A percentile compares a stretch with the other conserved stretches of the same genome.
Conservation (phyloP, 2,888 invertebrate genomes). For the Charanyca ferruginea region DNA sequence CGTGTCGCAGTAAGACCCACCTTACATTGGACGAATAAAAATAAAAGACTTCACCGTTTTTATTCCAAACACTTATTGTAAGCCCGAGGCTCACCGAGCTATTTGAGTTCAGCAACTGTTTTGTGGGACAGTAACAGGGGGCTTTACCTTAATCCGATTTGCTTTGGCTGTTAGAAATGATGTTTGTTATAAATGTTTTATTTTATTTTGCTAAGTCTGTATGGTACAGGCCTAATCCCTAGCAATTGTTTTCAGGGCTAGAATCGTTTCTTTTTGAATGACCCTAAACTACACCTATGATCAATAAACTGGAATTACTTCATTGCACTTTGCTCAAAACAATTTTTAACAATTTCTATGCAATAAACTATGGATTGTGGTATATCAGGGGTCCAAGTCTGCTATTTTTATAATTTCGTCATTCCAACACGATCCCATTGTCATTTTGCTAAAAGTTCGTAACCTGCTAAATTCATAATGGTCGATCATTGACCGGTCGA, state of each 20-base stretch:
- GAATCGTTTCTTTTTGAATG: background rate
- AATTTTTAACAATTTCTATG: no score
- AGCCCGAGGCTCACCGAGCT: conserved; percentile 51
- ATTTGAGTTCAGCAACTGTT: conserved; percentile 60
- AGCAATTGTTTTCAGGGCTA: background rate
- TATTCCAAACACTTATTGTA: conserved; percentile 62
- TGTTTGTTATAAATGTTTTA: conserved; percentile 33
- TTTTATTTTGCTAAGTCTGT: conserved; percentile 6
- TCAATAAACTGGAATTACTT: no score
- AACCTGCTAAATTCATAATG: no score
- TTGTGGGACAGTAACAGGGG: conserved; percentile 51
- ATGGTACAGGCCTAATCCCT: conserved; percentile 18
- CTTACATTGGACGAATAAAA: conserved; percentile 56
- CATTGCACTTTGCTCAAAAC: no score
- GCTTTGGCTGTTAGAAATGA: conserved; percentile 40
- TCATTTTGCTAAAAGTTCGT: no score
- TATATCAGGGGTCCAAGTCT: no score
- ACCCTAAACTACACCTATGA: background rate
- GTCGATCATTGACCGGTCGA: no score
- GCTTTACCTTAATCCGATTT: conserved; percentile 58
- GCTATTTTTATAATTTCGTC: no score
- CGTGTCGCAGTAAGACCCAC: conserved; percentile 41
- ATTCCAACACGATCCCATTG: no score
- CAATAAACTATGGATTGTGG: no score
- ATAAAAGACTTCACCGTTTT: conserved; percentile 51